A percentile compares a stretch with the other conserved stretches of the same genome.
phyloP scores from a whole-genome alignment of 1,140 invertebrate species.

The fruit fly (Drosophila melanogaster) region Release_6_plus_ISO1_MT NC_004354.4:6737001-6737500 shows the following conservation, averaged over 20 bases:
- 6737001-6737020: constrained; percentile 44
- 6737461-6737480: constrained; percentile 38
- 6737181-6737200: constrained; percentile 6
- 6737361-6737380: constrained; percentile 21
- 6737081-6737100: constrained; percentile 34
- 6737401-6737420: not conserved
- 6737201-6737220: constrained; percentile 33
- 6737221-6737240: constrained; percentile 10
- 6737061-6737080: constrained; percentile 39
- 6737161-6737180: constrained; percentile 25
- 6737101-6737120: constrained; percentile 5
- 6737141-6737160: constrained; percentile 30
- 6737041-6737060: constrained; percentile 21
- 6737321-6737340: too few species aligned
- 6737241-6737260: not conserved
- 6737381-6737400: constrained; percentile 6
- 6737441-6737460: constrained; percentile 46
- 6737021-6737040: constrained; percentile 23
- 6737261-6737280: too few species aligned
- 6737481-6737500: constrained; percentile 17
- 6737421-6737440: constrained; percentile 23
- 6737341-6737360: constrained; percentile 3
- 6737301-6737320: not conserved
- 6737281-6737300: too few species aligned
- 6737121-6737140: constrained; percentile 29